Percentiles rank a stretch among this genome's conserved stretches.
phyloP scores from a whole-genome alignment of 2,113 vertebrate genomes.

The Amphiprion percula region DNA sequence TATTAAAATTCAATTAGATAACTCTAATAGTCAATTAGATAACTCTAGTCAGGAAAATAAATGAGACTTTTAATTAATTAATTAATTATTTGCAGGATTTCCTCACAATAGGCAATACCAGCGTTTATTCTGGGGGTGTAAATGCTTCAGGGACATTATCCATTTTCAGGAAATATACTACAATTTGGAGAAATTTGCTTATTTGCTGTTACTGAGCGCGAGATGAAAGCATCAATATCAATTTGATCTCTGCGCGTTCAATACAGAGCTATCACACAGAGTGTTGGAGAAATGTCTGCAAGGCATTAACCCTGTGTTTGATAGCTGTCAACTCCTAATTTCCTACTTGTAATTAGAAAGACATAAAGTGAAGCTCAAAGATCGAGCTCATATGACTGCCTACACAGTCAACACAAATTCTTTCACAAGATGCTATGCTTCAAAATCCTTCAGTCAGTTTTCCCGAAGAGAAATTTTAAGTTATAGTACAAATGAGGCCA shows the following conservation, averaged over 20 bases:
- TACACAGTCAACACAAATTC: background rate
- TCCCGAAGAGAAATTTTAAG: background rate
- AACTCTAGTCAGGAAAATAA: constrained; percentile 44
- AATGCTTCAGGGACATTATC: constrained; percentile 14
- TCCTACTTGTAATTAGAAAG: background rate
- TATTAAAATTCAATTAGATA: constrained; percentile 62
- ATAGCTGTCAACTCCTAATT: constrained; percentile 13
- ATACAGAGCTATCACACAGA: constrained; percentile 7
- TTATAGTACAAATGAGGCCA: background rate
- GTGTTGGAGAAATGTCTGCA: constrained; percentile 29
- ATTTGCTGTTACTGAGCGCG: constrained; percentile 27
- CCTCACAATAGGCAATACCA: background rate
- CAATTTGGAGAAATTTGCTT: constrained; percentile 24
- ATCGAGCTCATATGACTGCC: background rate
- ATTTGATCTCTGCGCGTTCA: constrained; percentile 26
- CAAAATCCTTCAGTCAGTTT: background rate
- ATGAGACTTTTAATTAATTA: constrained; percentile 34
- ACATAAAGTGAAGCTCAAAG: background rate
- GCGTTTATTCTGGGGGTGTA: background rate
- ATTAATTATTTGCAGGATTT: constrained; percentile 19
- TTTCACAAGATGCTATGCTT: background rate
- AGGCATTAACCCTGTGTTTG: constrained; percentile 12
- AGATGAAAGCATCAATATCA: constrained; percentile 48
- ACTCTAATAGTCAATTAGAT: constrained; percentile 48
- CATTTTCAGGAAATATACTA: constrained; percentile 7